Evolutionary conservation across 2,113 vertebrate species (phyloP).

Genomic region (Hylia prasina): DNA sequence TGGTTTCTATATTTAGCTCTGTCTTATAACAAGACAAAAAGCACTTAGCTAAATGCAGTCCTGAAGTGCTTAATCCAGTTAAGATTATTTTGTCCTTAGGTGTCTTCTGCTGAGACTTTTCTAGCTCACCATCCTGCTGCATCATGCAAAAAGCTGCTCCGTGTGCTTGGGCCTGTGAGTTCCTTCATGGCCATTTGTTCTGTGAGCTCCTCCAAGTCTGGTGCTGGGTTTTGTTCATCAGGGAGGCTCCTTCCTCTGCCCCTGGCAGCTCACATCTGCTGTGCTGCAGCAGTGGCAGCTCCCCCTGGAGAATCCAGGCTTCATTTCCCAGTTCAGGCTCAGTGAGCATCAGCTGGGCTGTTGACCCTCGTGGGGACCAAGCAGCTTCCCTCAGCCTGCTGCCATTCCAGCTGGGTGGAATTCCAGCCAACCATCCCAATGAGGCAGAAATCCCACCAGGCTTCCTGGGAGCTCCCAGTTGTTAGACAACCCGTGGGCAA

Average conservation of each 20-base stretch:
- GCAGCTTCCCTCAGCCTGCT: neutral
- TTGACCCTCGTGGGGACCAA: neutral
- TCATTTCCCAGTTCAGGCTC: neutral
- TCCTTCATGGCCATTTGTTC: neutral
- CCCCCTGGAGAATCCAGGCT: neutral
- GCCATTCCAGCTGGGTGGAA: neutral
- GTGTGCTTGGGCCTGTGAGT: neutral
- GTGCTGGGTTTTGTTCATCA: too few relatives aligned
- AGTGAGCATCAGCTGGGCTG: neutral
- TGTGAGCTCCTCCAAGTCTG: neutral
- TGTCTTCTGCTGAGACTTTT: constrained; percentile 36
- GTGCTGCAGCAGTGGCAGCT: neutral
- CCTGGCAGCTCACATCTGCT: neutral
- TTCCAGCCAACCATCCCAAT: neutral
- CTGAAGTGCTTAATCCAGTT: constrained; percentile 53
- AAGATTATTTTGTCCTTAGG: constrained; percentile 63
- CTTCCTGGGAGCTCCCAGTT: neutral
- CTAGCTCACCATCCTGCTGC: constrained; percentile 36
- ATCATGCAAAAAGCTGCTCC: constrained; percentile 32
- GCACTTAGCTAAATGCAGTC: constrained; percentile 57
- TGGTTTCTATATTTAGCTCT: constrained; percentile 48
- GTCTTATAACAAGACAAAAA: constrained; percentile 58
- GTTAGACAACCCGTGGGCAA: neutral
- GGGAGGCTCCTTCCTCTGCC: too few relatives aligned
- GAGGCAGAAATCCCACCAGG: neutral